Evolutionary conservation across 2,113 vertebrate species (phyloP).

Genomic region (Elanoides forficatus): DNA sequence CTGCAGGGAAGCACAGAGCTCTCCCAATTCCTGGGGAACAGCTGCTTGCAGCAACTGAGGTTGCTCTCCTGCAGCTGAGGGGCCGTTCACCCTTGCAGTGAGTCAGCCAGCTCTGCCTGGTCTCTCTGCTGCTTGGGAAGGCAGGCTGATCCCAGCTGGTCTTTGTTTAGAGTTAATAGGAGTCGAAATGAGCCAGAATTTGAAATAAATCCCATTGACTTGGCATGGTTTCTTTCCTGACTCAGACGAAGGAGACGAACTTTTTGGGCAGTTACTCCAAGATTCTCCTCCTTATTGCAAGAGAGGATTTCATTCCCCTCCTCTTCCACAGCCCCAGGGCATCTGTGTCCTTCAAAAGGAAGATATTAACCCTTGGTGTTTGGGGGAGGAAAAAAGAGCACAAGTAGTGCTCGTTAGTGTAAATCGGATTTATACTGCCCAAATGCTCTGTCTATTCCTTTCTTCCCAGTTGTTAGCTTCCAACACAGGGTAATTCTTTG

Average conservation of each 20-base stretch:
- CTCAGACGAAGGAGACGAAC: slow-evolving; percentile 39
- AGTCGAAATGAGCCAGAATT: slow-evolving; percentile 54
- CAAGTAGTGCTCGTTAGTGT: background rate
- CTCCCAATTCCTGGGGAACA: background rate
- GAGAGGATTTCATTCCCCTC: slow-evolving; percentile 32
- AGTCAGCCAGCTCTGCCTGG: background rate
- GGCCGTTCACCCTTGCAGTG: rapidly evolving
- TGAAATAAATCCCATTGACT: slow-evolving; percentile 60
- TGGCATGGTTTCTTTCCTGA: slow-evolving; percentile 46
- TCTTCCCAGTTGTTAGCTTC: background rate
- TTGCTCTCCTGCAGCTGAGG: background rate
- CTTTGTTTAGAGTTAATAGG: slow-evolving; percentile 62
- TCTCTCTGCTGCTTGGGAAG: background rate
- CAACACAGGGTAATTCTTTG: background rate
- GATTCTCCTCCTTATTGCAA: slow-evolving; percentile 57
- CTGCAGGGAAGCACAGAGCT: background rate
- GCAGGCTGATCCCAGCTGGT: slow-evolving; percentile 55
- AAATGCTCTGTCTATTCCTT: background rate
- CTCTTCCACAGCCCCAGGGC: slow-evolving; percentile 49
- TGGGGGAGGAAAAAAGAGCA: background rate
- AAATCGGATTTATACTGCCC: background rate
- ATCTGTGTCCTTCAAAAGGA: slow-evolving; percentile 35
- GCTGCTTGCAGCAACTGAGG: background rate
- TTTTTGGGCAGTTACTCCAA: slow-evolving; percentile 39
- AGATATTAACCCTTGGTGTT: slow-evolving; percentile 10